Base-by-base conservation (phyloP, 2,797 vertebrate genomes). In the Bradypodion ventrale region DNA sequence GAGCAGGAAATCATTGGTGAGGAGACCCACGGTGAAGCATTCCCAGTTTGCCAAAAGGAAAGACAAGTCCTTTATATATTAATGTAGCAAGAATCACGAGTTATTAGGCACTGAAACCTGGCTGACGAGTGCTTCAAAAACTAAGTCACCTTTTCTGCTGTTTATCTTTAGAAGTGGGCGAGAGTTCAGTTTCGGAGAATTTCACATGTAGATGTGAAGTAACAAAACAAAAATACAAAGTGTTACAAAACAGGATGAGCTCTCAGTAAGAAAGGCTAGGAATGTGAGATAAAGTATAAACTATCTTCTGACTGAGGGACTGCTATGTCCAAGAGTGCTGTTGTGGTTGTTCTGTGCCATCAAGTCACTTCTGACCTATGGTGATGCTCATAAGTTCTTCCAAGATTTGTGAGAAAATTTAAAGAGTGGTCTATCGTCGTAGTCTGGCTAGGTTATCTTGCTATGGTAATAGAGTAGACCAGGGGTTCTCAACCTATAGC, bases 1-100 rank as follows among this genome's bases (percentile, higher is more conserved):
- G 95, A 93, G 95, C 91, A 95, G 96, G 94, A 96, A 95, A 82
- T 90, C 80, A 88, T 70, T 93, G 93, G 93, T 89, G 90, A 94
- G 92, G 94, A 94, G 93, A 90, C 94, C 89, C 88, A 90, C 93
- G 84, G 73, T 93, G 93, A 21, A 92, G 93, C 68, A 81, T 91
- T 94, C 83, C 88, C 70, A 87, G 56, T 91, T 93, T 92, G 87
- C 84, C 87, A 92, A 93, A 79, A 84, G 49, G 37, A n/a, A 32
- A 63, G 0, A 27, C 52, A 91, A 93, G 91, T 90, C 88, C 88
- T 92, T 94, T 89, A 89, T 91, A 93, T 93, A 91, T 94, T 94
- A 94, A 94, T 94, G 93, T 85, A 93, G 88, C 19, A 65, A 88
- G 90, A 83, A 87, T 90, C 91, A 87, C 59, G 87, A 83, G 25